Evolutionary conservation across 2,888 invertebrate species (phyloP), one percentile per base, ranked within the genome.

Genomic region (Cancer borealis): DNA sequence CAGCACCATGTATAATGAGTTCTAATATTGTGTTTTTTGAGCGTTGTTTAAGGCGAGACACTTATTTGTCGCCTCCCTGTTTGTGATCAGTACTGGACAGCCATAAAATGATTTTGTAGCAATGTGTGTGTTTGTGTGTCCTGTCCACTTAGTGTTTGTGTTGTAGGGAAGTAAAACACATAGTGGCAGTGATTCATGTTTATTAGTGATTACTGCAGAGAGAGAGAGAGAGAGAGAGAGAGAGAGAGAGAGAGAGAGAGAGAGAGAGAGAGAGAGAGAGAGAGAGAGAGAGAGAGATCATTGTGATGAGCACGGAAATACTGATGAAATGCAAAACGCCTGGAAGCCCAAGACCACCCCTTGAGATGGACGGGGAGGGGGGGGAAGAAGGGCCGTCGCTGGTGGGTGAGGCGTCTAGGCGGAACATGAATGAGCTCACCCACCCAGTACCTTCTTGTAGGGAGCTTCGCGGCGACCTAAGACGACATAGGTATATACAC

Each of bases 231-330:
- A 88, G 88, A 88, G 88, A 88, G 88, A 88, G 88, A 88, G 88
- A 88, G 88, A 88, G 88, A 88, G 88, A 88, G 88, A 88, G 88
- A 88, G 88, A 88, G 88, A 88, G 88, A 88, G 88, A 88, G 88
- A 88, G 88, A 88, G 88, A 88, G 88, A 88, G 88, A 88, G 88
- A 88, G 88, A 88, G 88, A 88, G 88, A 88, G 88, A 88, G 84
- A 84, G 84, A 84, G 84, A 84, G 84, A 84, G 84, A 84, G 84
- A 84, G 84, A 54, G 54, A 54, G 54, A 26, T 60, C 60, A 60
- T 60, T 60, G 60, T 60, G 60, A 60, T 60, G 60, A 17, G 17
- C 60, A 60, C 60, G 60, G 45, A 17, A 14, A 45, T 39, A 45
- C 30, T 30, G 45, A 45, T 39, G 87, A 30, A 45, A 45, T 30